Conservation (phyloP, 1,140 invertebrate genomes). For the Drosophila arizonae region DNA sequence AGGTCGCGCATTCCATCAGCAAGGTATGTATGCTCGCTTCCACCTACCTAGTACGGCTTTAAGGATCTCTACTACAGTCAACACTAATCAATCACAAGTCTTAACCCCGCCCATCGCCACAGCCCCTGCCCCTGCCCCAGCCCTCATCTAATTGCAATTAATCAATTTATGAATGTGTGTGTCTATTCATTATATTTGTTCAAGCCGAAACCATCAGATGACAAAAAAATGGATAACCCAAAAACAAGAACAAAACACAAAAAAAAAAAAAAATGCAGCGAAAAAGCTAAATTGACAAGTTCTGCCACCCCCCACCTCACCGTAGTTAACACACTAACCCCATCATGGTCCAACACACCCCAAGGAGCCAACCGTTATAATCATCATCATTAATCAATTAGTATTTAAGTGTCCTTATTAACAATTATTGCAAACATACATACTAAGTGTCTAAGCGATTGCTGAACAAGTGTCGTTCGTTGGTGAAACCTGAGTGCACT, state of each 20-base stretch:
- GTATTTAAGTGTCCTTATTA: constrained; percentile 9
- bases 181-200: constrained; percentile 9
- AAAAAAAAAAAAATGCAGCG: too few species aligned
- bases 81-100: constrained; percentile 39
- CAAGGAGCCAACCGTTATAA: not conserved
- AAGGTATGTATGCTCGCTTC: constrained; percentile 86
- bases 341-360: not conserved
- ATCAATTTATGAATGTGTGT: constrained; percentile 11
- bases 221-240: not conserved
- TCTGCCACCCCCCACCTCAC: not conserved
- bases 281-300: not conserved
- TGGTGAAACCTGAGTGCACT: not conserved
- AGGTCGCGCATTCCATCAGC: constrained; percentile 88
- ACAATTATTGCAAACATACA: not conserved
- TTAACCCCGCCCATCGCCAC: not conserved
- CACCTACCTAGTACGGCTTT: constrained; percentile 12
- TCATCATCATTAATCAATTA: constrained; percentile 15
- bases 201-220: constrained; percentile 1
- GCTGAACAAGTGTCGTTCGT: not conserved
- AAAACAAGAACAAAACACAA: too few species aligned
- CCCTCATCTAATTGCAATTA: not conserved
- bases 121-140: not conserved
- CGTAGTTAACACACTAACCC: not conserved
- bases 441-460: constrained; percentile 1
- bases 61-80: constrained; percentile 26